Percentiles rank a stretch among this genome's conserved stretches.
Evolutionary conservation across 2,888 invertebrate genomes (phyloP).

Genomic region (Lithophane leautieri): DNA sequence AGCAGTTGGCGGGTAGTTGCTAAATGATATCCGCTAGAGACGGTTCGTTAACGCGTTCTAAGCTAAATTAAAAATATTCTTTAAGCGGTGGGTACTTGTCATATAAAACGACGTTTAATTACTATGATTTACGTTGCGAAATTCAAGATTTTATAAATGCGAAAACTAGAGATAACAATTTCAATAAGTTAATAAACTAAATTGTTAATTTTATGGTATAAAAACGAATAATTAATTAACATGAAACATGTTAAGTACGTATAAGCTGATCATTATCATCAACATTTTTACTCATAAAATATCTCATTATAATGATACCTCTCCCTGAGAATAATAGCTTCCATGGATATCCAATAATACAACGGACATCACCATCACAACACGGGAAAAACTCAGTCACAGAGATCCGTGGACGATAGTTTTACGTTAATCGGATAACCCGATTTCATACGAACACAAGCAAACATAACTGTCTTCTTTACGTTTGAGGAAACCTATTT

Average conservation of each 20-base stretch:
- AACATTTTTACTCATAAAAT: neutral
- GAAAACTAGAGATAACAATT: slow-evolving; percentile 12
- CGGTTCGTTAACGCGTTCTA: slow-evolving; percentile 61
- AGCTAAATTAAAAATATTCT: slow-evolving; percentile 51
- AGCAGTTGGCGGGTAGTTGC: slow-evolving; percentile 61
- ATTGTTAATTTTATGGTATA: neutral
- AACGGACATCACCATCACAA: slow-evolving; percentile 26
- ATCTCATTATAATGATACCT: slow-evolving; percentile 14
- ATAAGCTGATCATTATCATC: neutral
- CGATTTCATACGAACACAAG: slow-evolving; percentile 28
- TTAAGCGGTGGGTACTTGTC: slow-evolving; percentile 38
- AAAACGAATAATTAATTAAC: slow-evolving; percentile 1
- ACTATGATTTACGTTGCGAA: slow-evolving; percentile 52
- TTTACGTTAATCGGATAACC: slow-evolving; percentile 31
- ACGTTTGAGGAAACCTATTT: slow-evolving; percentile 38
- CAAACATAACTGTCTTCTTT: slow-evolving; percentile 24
- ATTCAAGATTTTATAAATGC: slow-evolving; percentile 12
- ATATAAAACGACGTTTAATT: slow-evolving; percentile 51
- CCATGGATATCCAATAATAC: slow-evolving; percentile 22
- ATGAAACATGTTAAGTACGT: neutral
- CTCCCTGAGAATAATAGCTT: neutral
- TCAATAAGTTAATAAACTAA: slow-evolving; percentile 4
- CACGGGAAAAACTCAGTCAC: slow-evolving; percentile 9
- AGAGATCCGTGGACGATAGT: slow-evolving; percentile 19
- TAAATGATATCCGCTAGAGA: slow-evolving; percentile 61